Evolutionary conservation across 2,113 vertebrate species (phyloP), one percentile per base, ranked within the genome.

Genomic region (Channa maculata): DNA sequence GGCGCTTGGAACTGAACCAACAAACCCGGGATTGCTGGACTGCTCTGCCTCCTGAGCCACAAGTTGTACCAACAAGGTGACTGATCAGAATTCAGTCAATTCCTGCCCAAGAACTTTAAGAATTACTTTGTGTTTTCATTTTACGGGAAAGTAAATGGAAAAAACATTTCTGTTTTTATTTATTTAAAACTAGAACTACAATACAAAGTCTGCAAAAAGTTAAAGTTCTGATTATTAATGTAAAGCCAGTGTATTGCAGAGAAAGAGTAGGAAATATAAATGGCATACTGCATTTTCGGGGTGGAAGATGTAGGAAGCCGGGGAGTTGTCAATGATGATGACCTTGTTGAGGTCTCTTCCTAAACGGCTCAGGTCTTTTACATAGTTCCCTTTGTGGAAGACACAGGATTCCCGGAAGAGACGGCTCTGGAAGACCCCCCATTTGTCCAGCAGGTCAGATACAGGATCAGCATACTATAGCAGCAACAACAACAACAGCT

Each of bases 311-410:
- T 99, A 99, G 84, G 98, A 99, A 8, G 97, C 97, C 0, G 98
- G 98, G 0, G 97, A 99, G 93, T 99, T 99, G 94, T 99, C 98
- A 34, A 99, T 90, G 14, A 99, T 99, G 91, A 99, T 95, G 85
- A 98, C 95, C 41, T 96, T 95, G 83, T 94, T 96, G 37, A 99
- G 93, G 89, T 99, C 97, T 0, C 98, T 91, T 78, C 98, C 98
- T 82, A 99, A 90, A 43, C 96, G 95, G 90, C 98, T 98, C 88
- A 99, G 94, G 79, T 99, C 98, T 90, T 99, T 99, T 3, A 99
- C 97, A 0, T 99, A 99, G 90, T 98, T 98, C 52, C 98, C 98
- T 0, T 95, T 96, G 83, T 99, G 98, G 91, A 98, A 99, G 71
- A 99, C 98, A 0, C 98, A 99, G 0, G 98, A 97, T 78, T 99